Evolutionary conservation across 2,797 vertebrate genomes (phyloP).

Genomic region (Dipus sagitta): DNA sequence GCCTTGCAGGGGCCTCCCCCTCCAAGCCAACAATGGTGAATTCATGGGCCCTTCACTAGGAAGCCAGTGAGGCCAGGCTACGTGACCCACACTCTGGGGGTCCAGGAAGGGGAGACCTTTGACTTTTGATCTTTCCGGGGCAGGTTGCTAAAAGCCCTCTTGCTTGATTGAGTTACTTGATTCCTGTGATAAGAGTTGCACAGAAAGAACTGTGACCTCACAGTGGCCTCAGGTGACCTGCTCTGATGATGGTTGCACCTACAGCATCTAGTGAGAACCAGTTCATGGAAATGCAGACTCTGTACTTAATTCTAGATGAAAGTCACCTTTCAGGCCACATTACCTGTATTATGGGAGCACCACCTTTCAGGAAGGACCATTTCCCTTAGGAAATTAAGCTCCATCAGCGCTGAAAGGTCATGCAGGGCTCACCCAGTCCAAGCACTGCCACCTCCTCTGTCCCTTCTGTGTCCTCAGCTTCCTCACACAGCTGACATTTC

Average conservation of each 20-base stretch:
- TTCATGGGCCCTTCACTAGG: conserved; percentile 83
- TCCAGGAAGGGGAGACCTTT: conserved; percentile 81
- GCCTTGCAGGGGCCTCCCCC: conserved; percentile 71
- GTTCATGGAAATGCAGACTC: conserved; percentile 65
- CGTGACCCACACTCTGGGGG: conserved; percentile 77
- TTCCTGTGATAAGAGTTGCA: conserved; percentile 84
- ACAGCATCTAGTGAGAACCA: conserved; percentile 83
- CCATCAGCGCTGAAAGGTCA: no score
- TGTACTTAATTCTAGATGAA: conserved; percentile 67
- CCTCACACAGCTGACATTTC: accelerated
- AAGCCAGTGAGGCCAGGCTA: conserved; percentile 73
- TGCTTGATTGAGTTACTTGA: conserved; percentile 86
- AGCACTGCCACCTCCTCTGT: accelerated
- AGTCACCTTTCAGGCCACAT: conserved; percentile 64
- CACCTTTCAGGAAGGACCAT: conserved; percentile 31
- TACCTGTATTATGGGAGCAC: conserved; percentile 44
- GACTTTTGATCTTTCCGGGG: conserved; percentile 86
- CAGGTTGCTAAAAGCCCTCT: conserved; percentile 74
- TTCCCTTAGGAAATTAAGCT: neutral
- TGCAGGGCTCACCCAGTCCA: accelerated
- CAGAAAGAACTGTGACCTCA: conserved; percentile 82
- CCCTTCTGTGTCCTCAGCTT: neutral
- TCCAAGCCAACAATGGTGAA: conserved; percentile 83
- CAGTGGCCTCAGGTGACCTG: conserved; percentile 81
- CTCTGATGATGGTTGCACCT: conserved; percentile 78